Evolutionary conservation across 1,140 invertebrate genomes (phyloP), one percentile per base, ranked within the genome.

Genomic region (Ooceraea biroi): DNA sequence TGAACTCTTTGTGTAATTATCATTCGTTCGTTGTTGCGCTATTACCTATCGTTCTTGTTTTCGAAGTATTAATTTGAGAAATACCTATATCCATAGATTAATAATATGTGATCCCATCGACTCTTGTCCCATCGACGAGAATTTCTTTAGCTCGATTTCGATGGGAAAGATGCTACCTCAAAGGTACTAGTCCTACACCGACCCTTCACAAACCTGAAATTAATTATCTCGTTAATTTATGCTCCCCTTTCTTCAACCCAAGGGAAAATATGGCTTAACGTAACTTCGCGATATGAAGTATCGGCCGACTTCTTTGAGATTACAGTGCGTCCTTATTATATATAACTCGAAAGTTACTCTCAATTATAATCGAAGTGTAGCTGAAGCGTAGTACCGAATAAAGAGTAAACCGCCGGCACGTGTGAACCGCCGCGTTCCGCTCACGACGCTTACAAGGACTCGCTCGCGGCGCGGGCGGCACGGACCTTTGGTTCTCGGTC

Each of bases 81-180:
- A 36, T 36, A 36, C 7, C 36, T 8, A 10, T 11, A n/a, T 19
- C 52, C 25, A 80, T 12, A n/a, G 46, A 46, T 58, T 69, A 69
- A 3, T 66, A 41, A 68, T 30, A 61, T 27, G 57, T 76, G 22
- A 63, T 55, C 52, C 58, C 25, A 30, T 19, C 22, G 57, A 72
- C 52, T 71, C n/a, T 50, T 65, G 44, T 78, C 76, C 63, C 17
- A 17, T 17, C 48, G 30, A 3, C 27, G 17, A 63, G 60, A 80
- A 30, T 69, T 71, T 80, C 50, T 80, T 22, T 27, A 80, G 41
- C 30, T 36, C 50, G 22, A 52, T 27, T 25, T 69, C 52, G 65
- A 69, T 57, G 14, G 76, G 63, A 78, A 68, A 78, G 46, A 17
- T 77, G 50, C 76, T 80, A 71, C 76, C 76, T 80, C 76, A 80